These are phyloP conservation scores for Microdon myrmicae DNA, from an alignment of 2,888 invertebrate genomes.

Conservation along the genomic window DNA sequence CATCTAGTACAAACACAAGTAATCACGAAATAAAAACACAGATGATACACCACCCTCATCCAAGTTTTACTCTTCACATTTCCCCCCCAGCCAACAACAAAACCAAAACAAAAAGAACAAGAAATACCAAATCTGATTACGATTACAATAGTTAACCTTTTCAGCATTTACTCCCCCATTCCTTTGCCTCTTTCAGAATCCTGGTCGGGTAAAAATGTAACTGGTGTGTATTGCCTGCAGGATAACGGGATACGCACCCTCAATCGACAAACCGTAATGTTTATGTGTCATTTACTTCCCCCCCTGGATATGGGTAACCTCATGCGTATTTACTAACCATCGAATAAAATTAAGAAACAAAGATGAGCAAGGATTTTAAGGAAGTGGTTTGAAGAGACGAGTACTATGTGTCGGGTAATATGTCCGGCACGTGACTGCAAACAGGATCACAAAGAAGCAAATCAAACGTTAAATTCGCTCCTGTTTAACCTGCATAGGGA, in stretches of 20 bases:
- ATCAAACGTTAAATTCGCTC: conserved; percentile 59
- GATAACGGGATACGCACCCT: conserved; percentile 7
- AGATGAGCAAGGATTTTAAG: conserved; percentile 47
- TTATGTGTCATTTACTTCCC: conserved; percentile 43
- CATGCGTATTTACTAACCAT: conserved; percentile 51
- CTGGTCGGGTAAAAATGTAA: too few relatives aligned
- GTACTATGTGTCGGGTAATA: conserved; percentile 45
- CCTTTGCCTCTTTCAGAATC: too few relatives aligned
- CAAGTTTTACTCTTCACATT: too few relatives aligned
- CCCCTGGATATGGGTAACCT: conserved; percentile 39
- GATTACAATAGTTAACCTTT: conserved; percentile 49
- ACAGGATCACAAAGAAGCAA: conserved; percentile 46
- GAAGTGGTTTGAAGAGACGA: conserved; percentile 38
- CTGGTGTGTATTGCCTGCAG: conserved; percentile 22
- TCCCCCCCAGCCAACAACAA: too few relatives aligned
- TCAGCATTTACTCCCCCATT: conserved; percentile 40
- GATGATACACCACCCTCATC: conserved; percentile 22
- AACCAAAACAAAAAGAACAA: too few relatives aligned
- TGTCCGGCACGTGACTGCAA: conserved; percentile 46
- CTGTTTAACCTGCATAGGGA: conserved; percentile 55
- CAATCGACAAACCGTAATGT: conserved; percentile 15
- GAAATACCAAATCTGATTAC: conserved; percentile 46
- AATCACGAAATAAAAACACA: conserved; percentile 40
- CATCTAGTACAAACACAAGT: conserved; percentile 34
- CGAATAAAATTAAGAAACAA: conserved; percentile 50